Percentiles rank a stretch among this genome's conserved stretches.
phyloP scores from a whole-genome alignment of 2,888 invertebrate species.

The Caenorhabditis macrosperma region DNA sequence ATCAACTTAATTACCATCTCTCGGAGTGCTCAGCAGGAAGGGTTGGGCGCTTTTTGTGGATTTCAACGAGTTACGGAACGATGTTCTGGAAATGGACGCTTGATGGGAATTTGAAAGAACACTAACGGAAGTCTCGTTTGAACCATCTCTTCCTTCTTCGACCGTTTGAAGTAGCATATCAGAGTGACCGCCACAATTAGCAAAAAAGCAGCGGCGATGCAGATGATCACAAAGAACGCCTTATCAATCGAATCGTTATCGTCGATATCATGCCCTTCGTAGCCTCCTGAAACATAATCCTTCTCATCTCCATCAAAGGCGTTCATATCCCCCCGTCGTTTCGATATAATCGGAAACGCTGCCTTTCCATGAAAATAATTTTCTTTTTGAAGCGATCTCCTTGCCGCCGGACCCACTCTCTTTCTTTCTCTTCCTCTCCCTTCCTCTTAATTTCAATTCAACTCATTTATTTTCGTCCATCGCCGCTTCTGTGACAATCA shows the following conservation, averaged over 20 bases:
- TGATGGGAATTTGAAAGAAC: slow-evolving; percentile 5
- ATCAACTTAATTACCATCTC: slow-evolving; percentile 45
- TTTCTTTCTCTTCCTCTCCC: slow-evolving; percentile 21
- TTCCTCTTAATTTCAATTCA: slow-evolving; percentile 18
- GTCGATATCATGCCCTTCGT: slow-evolving; percentile 46
- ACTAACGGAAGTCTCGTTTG: slow-evolving; percentile 55
- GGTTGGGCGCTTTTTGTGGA: slow-evolving; percentile 64
- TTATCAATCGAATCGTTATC: slow-evolving; percentile 48
- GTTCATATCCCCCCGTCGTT: too few relatives aligned
- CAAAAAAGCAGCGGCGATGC: slow-evolving; percentile 63
- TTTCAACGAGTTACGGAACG: slow-evolving; percentile 63
- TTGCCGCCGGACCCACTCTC: background rate
- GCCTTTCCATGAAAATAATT: too few relatives aligned
- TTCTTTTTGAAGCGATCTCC: background rate
- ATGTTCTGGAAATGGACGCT: slow-evolving; percentile 54
- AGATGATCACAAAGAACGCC: slow-evolving; percentile 62
- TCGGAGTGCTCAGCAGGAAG: slow-evolving; percentile 59
- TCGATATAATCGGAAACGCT: background rate
- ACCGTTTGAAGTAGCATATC: slow-evolving; percentile 67
- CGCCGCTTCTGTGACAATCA: slow-evolving; percentile 56
- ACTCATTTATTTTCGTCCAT: slow-evolving; percentile 52
- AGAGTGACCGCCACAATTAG: slow-evolving; percentile 63
- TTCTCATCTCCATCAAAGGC: too few relatives aligned
- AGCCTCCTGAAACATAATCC: slow-evolving; percentile 49
- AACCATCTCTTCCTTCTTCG: slow-evolving; percentile 62